Conservation (phyloP, 2,888 invertebrate genomes). For the Atherix ibis region DNA sequence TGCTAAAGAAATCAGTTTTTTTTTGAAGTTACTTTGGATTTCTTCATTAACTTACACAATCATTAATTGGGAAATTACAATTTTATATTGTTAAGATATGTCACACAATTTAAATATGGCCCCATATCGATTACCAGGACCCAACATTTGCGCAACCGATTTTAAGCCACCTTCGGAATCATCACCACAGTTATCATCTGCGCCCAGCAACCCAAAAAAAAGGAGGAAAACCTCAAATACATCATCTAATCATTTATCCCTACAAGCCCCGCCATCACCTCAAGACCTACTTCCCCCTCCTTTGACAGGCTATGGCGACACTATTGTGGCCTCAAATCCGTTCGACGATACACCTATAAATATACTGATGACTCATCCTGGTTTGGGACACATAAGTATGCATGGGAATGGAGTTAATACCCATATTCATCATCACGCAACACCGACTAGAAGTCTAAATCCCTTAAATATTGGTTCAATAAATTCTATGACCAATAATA, state of each 20-base stretch:
- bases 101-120: constrained; percentile 73
- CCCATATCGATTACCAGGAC: constrained; percentile 56
- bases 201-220: constrained; percentile 75
- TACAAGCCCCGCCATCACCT: constrained; percentile 50
- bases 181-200: constrained; percentile 52
- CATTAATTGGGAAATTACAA: too few relatives aligned
- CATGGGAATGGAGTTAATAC: constrained; percentile 22
- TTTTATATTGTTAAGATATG: constrained; percentile 35
- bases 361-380: constrained; percentile 34
- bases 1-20: too few relatives aligned
- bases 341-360: constrained; percentile 75
- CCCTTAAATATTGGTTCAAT: constrained; percentile 35
- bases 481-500: constrained; percentile 43
- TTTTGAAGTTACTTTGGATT: too few relatives aligned
- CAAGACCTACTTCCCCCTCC: constrained; percentile 63
- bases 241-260: constrained; percentile 39
- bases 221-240: constrained; percentile 66
- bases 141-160: constrained; percentile 54
- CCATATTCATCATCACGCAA: constrained; percentile 26
- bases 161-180: constrained; percentile 58
- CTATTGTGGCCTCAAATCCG: constrained; percentile 86
- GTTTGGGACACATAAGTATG: constrained; percentile 46
- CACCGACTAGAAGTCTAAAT: constrained; percentile 40
- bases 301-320: constrained; percentile 79
- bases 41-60: too few relatives aligned